Conservation (phyloP, 2,888 invertebrate genomes). For the Coleophora deauratella region DNA sequence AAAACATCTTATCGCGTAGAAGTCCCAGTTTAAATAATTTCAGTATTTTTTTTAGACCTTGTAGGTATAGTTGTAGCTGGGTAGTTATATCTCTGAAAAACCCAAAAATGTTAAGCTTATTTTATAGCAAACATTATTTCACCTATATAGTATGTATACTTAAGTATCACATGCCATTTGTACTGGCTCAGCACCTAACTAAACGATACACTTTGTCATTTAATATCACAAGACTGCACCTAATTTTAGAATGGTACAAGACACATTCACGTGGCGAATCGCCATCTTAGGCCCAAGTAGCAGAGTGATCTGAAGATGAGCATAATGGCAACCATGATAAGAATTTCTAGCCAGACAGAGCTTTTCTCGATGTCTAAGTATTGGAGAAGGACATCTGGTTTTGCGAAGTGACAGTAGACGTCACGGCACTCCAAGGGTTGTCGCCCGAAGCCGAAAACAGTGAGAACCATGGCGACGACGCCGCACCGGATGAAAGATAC, state of each 20-base stretch:
- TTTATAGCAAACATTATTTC: too few species aligned
- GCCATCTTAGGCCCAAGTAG: conserved; percentile 72
- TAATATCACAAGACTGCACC: conserved; percentile 11
- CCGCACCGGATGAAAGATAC: conserved; percentile 79
- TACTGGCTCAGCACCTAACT: conserved; percentile 13
- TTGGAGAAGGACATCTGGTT: conserved; percentile 76
- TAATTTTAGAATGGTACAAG: not conserved
- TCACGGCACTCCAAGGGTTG: conserved; percentile 72
- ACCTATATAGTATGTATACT: conserved; percentile 1
- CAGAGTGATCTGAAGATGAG: conserved; percentile 72
- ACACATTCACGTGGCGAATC: conserved; percentile 67
- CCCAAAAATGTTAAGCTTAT: too few species aligned
- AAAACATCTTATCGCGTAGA: too few species aligned
- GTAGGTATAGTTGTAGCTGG: too few species aligned
- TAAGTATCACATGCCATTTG: conserved; percentile 18
- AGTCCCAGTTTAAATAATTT: too few species aligned
- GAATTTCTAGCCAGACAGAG: conserved; percentile 74
- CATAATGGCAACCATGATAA: conserved; percentile 65
- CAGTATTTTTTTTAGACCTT: too few species aligned
- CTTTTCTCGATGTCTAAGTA: conserved; percentile 74
- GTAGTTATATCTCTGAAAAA: too few species aligned
- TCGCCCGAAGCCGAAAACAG: conserved; percentile 77
- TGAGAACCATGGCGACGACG: conserved; percentile 76
- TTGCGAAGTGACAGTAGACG: conserved; percentile 78
- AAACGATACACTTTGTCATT: conserved; percentile 3